phyloP scores from a whole-genome alignment of 2,113 vertebrate genomes.

The Brachyhypopomus occidentalis region DNA sequence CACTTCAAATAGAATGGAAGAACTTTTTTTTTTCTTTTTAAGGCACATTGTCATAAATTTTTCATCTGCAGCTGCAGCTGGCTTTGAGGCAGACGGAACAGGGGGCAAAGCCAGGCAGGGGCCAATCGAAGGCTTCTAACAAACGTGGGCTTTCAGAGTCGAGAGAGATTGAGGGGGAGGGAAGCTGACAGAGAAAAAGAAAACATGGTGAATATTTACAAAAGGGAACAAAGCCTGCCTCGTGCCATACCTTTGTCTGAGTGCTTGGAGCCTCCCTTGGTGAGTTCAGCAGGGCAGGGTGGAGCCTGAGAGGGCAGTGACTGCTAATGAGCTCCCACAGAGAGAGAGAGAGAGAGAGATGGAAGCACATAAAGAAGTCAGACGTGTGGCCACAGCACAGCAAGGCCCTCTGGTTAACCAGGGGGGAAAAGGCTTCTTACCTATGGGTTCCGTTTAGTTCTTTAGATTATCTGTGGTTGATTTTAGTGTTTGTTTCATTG shows the following conservation, averaged over 20 bases:
- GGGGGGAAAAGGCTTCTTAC: neutral
- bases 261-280: slow-evolving; percentile 19
- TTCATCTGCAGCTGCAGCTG: slow-evolving; percentile 72
- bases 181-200: slow-evolving; percentile 63
- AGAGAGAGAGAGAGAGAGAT: neutral
- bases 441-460: neutral
- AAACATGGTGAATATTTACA: slow-evolving; percentile 66
- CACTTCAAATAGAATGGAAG: slow-evolving; percentile 74
- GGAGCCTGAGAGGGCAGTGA: slow-evolving; percentile 36
- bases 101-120: slow-evolving; percentile 58
- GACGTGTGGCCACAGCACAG: neutral
- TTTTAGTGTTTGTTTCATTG: no score
- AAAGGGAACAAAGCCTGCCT: slow-evolving; percentile 59
- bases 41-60: slow-evolving; percentile 78
- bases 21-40: slow-evolving; percentile 60
- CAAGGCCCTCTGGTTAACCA: no score
- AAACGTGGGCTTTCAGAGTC: slow-evolving; percentile 65
- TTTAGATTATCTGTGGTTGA: no score
- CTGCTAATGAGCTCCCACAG: slow-evolving; percentile 19
- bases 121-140: slow-evolving; percentile 64
- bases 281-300: slow-evolving; percentile 27
- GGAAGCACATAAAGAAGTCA: neutral
- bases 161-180: slow-evolving; percentile 59
- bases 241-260: slow-evolving; percentile 47
- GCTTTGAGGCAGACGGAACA: slow-evolving; percentile 74